Base-by-base conservation (phyloP, 2,113 vertebrate genomes). In the Oryzias javanicus region DNA sequence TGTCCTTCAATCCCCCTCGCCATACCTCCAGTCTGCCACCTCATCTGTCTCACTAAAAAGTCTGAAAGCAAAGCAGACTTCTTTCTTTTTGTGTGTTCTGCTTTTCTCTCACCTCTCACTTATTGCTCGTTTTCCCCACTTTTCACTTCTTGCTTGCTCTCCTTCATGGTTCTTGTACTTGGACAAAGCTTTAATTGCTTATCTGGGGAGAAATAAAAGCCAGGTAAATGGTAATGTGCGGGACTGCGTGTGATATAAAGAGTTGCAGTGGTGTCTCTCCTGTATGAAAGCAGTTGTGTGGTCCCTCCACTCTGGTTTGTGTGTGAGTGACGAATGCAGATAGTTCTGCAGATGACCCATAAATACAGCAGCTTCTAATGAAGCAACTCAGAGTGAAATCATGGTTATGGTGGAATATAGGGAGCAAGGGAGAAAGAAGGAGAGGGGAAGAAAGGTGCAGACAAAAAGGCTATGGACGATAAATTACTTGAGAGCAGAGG, bases 311-410 rank as follows among this genome's bases (percentile, higher is more conserved):
- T 19, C 55, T 45, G 29, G 62, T 22, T 8, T 63, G 24, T 48
- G 46, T 55, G 25, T 24, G 42, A 56, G 73, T 27, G 79, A 84
- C 77, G 65, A 75, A 86, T 80, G 83, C 80, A 80, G 75, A 85
- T 82, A 74, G 74, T 74, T 70, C 82, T 83, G 77, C 88, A 89
- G 88, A 89, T 89, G 86, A 86, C 66, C 86, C 80, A 88, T 89
- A 88, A 88, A 89, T 84, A 70, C 81, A 88, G 84, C 86, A 81
- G 82, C 81, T 88, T 88, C 84, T 86, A 87, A 88, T 88, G 84
- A 87, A 88, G 86, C 86, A 79, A 82, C 81, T 84, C 84, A 87
- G 88, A 86, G 83, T 61, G 64, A 80, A 86, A 89, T 89, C 81
- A 88, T 84, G 74, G 86, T 86, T 88, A 86, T 87, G 83, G 86